Base-by-base conservation (phyloP, 1,140 invertebrate genomes). In the Procambarus clarkii region DNA sequence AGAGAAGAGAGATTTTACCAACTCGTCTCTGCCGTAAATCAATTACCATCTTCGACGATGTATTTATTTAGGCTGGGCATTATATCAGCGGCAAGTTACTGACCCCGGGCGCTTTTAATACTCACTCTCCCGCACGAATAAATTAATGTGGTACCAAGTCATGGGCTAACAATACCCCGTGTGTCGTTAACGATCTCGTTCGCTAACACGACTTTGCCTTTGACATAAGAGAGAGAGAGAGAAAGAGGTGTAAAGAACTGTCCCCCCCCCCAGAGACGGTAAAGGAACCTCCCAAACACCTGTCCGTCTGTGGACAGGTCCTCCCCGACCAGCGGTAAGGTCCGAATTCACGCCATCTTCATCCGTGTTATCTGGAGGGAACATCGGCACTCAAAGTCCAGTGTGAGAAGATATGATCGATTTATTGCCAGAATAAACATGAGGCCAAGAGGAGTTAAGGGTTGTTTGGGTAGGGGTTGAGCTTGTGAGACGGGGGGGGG, bases 361-460 rank as follows among this genome's bases (percentile, higher is more conserved):
- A 83, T 78, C 88, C 88, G 7, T 45, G 79, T 18, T 89, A 89
- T 89, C 88, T 83, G 18, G 48, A 71, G 18, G 88, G 60, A 76
- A 45, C 48, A 89, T 89, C 88, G 71, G 50, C 78, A 83, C 80
- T 83, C 80, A 89, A 83, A 89, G 88, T 89, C 88, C 64, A 83
- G 88, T 89, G 80, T 58, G 80, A 89, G 88, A 64, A 89, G 88
- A 89, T 89, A 89, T 89, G 88, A 89, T 89, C 88, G 88, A 89
- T 89, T 83, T 89, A 89, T 83, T 76, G 80, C 88, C 46, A 74
- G 88, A 89, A 89, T 89, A 89, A 89, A 89, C 79, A 89, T 89
- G 88, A 89, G 88, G 64, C 54, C 4, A 46, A 64, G 64, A 79
- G 24, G 85, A 50, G 86, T 34, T 50, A 58, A 78, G 76, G n/a